phyloP scores from a whole-genome alignment of 2,888 invertebrate genomes.

The Tridacna crocea region DNA sequence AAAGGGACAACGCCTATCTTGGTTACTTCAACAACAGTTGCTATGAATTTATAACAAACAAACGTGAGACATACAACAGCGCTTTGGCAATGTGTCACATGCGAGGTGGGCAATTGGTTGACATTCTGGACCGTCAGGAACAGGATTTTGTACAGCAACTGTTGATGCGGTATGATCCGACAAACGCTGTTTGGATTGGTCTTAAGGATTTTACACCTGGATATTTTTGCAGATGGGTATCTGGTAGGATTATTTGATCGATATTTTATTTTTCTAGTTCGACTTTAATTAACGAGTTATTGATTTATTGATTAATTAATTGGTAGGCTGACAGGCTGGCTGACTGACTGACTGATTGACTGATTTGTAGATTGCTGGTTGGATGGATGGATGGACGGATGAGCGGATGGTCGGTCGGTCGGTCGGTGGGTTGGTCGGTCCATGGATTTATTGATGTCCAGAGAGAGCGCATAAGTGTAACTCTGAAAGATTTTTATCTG shows the following conservation, averaged over 20 bases:
- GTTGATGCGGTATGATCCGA: conserved; percentile 27
- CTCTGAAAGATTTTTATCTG: too few relatives aligned
- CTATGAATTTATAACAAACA: conserved; percentile 36
- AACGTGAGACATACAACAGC: conserved; percentile 25
- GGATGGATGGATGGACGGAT: too few relatives aligned
- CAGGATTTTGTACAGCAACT: conserved; percentile 40
- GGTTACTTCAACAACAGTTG: conserved; percentile 41
- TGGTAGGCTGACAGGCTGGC: too few relatives aligned
- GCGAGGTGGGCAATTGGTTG: conserved; percentile 33
- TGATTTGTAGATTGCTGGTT: too few relatives aligned
- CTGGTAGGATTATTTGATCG: conserved; percentile 22
- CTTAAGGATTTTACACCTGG: conserved; percentile 35
- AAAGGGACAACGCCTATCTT: conserved; percentile 6
- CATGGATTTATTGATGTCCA: too few relatives aligned
- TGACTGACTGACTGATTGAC: too few relatives aligned
- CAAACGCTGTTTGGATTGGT: conserved; percentile 40
- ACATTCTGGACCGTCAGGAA: conserved; percentile 30
- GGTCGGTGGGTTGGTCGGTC: too few relatives aligned
- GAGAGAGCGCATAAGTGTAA: too few relatives aligned
- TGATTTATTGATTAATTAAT: too few relatives aligned
- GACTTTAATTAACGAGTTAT: too few relatives aligned
- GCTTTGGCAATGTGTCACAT: conserved; percentile 31
- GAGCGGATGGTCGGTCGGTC: too few relatives aligned
- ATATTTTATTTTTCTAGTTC: too few relatives aligned
- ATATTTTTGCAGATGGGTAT: conserved; percentile 35